phyloP scores from a whole-genome alignment of 2,797 vertebrate species.

The Brachymystax lenok region DNA sequence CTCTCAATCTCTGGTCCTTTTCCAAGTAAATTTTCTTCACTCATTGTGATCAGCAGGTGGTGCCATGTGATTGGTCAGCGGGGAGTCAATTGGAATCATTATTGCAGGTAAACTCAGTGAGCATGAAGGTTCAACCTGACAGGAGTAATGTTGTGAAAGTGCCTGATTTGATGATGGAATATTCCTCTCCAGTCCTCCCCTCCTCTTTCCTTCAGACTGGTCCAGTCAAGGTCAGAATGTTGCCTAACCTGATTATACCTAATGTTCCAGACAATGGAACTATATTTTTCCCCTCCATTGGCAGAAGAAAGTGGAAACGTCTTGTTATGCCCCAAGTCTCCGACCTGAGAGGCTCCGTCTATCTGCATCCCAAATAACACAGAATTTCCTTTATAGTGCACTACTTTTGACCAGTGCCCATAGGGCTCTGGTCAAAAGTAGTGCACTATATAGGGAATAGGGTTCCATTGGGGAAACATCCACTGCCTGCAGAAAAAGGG shows the following conservation, averaged over 20 bases:
- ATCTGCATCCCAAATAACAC: background rate
- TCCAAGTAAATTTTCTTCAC: constrained; percentile 14
- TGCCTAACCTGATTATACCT: constrained; percentile 33
- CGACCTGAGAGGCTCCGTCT: background rate
- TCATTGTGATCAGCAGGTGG: constrained; percentile 39
- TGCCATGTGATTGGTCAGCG: constrained; percentile 66
- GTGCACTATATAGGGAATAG: background rate
- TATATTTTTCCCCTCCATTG: constrained; percentile 32
- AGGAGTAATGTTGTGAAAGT: constrained; percentile 35
- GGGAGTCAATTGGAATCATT: constrained; percentile 64
- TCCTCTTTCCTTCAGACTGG: constrained; percentile 5
- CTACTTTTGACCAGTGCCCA: background rate
- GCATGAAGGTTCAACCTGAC: constrained; percentile 60
- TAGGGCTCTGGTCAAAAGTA: background rate
- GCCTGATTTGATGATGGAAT: constrained; percentile 39
- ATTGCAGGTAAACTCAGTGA: constrained; percentile 59
- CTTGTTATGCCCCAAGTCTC: constrained; percentile 44
- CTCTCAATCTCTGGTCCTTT: no score
- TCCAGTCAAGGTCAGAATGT: constrained; percentile 32
- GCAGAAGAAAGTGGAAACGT: constrained; percentile 39
- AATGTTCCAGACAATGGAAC: constrained; percentile 36
- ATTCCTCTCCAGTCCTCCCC: constrained; percentile 24
- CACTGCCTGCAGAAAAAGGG: background rate
- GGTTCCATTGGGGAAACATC: background rate
- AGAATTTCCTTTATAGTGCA: background rate